phyloP scores from a whole-genome alignment of 2,888 invertebrate species.

The Melanotus villosus region DNA sequence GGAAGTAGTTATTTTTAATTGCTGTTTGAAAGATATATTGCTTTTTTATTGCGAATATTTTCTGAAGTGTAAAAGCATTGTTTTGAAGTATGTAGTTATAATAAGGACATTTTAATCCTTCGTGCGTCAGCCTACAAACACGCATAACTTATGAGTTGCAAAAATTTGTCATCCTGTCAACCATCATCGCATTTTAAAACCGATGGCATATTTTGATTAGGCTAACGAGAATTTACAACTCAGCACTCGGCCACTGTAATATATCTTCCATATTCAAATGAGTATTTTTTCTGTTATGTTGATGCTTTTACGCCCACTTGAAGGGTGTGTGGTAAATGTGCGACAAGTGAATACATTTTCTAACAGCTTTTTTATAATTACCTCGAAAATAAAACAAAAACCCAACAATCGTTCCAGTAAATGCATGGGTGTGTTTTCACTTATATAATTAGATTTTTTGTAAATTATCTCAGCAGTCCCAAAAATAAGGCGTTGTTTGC shows the following conservation, averaged over 20 bases:
- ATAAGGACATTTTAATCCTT: too few relatives aligned
- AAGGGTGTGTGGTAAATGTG: background rate
- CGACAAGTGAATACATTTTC: too few relatives aligned
- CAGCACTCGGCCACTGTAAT: background rate
- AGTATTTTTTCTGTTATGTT: background rate
- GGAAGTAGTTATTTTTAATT: constrained; percentile 10
- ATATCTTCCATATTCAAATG: constrained; percentile 28
- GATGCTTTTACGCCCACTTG: constrained; percentile 3
- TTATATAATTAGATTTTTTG: too few relatives aligned
- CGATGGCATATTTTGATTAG: background rate
- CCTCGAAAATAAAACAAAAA: too few relatives aligned
- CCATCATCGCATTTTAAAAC: background rate
- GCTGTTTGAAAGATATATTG: constrained; percentile 2
- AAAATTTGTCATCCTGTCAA: background rate
- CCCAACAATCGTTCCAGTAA: too few relatives aligned
- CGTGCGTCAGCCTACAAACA: too few relatives aligned
- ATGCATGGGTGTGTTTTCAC: too few relatives aligned
- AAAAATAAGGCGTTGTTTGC: too few relatives aligned
- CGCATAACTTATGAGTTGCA: too few relatives aligned
- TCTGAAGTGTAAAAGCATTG: background rate
- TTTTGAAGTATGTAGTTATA: background rate
- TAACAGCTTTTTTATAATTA: too few relatives aligned
- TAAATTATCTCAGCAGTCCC: too few relatives aligned
- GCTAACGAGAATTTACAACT: constrained; percentile 23
- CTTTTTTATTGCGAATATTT: background rate